Evolutionary conservation across 2,888 invertebrate genomes (phyloP), one percentile per base, ranked within the genome.

Genomic region (Argyresthia goedartella): DNA sequence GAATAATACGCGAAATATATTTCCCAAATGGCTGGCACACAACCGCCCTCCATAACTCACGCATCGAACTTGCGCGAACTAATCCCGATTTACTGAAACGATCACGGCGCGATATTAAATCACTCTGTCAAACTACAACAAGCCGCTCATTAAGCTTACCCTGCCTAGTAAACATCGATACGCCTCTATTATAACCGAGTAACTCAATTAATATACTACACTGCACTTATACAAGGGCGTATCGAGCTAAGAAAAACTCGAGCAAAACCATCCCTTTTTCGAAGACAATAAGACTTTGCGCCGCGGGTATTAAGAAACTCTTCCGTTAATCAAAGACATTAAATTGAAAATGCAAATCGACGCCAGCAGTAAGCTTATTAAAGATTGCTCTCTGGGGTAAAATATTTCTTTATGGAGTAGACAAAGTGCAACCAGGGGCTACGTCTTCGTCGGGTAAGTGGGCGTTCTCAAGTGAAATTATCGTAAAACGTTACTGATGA

Each of bases 71-170:
- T 71, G 65, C 66, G 71, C 69, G 63, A 69, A 73, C 74, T 77
- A 79, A 81, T 78, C 76, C 76, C 75, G 78, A 76, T 76, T 76
- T 76, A 78, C 71, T 77, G 77, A 74, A 81, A 76, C 81, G 76
- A 81, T 76, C 75, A 70, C 67, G 73, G 63, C 57, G 58, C 73
- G 70, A 76, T 77, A 80, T 76, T 82, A 81, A 81, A 82, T 84
- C 81, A 81, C 76, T 76, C 72, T 77, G 81, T 84, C 80, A 81
- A 76, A 79, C 75, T 80, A 76, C 76, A 77, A 76, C 81, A 73
- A 75, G 75, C 76, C 73, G 67, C 76, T 79, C 79, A 81, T 81
- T 84, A 81, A 74, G 68, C 67, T 70, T 65, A 64, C 67, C 68
- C 68, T 64, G 63, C 69, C 68, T 68, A 64, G 67, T 69, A 71